Percentiles rank a stretch among this genome's conserved stretches.
Conservation (phyloP, 2,797 vertebrate genomes). For the Silurus aristotelis region DNA sequence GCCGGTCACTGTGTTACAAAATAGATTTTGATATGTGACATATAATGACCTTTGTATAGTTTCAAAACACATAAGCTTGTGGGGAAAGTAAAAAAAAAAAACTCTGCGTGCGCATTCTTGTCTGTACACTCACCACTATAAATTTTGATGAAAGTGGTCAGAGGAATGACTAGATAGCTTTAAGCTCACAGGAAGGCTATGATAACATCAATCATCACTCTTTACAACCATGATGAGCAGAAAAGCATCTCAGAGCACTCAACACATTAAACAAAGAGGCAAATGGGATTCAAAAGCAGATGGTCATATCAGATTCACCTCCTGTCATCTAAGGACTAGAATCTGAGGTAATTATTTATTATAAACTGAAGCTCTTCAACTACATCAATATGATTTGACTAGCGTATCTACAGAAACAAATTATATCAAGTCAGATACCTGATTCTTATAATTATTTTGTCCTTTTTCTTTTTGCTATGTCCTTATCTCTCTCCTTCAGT, state of each 20-base stretch:
- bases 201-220: too few relatives aligned
- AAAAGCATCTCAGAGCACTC: not conserved
- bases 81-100: not conserved
- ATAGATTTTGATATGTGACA: too few relatives aligned
- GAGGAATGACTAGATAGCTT: not conserved
- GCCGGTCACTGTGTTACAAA: too few relatives aligned
- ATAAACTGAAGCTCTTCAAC: not conserved
- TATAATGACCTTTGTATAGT: not conserved
- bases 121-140: too few relatives aligned
- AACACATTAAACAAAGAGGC: not conserved
- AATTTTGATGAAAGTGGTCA: not conserved
- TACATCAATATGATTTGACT: not conserved
- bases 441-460: not conserved
- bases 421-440: not conserved
- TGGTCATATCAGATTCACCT: not conserved
- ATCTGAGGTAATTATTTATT: not conserved
- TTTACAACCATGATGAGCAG: not conserved
- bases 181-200: not conserved
- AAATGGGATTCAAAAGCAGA: not conserved
- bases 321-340: not conserved
- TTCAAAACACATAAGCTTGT: not conserved
- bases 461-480: conserved; percentile 9
- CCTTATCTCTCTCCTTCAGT: conserved; percentile 7
- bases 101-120: too few relatives aligned
- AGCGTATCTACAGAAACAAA: not conserved